Percentiles rank a stretch among this genome's conserved stretches.
Conservation (phyloP, 2,888 invertebrate genomes). For the Caenorhabditis uteleia region DNA sequence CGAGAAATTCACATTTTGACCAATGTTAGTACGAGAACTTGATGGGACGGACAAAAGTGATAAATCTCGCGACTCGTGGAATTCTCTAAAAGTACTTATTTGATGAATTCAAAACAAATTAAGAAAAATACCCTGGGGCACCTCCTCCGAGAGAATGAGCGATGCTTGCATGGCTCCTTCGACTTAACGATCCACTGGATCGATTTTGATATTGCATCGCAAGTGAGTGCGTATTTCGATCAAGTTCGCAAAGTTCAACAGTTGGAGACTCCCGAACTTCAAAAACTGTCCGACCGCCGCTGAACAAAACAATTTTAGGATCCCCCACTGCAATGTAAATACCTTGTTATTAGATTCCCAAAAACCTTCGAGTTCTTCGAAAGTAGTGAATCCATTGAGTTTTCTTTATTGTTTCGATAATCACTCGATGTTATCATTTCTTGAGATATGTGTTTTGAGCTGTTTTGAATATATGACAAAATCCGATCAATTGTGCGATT, state of each 20-base stretch:
- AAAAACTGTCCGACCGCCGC: conserved; percentile 29
- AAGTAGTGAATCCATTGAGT: conserved; percentile 19
- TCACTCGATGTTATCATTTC: conserved; percentile 1
- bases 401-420: conserved; percentile 9
- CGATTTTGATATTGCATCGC: conserved; percentile 50
- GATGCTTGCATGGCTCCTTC: conserved; percentile 39
- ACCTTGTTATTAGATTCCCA: conserved; percentile 23
- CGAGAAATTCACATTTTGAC: background rate
- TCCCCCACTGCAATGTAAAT: background rate
- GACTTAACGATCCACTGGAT: conserved; percentile 35
- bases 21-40: conserved; percentile 20
- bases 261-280: conserved; percentile 32
- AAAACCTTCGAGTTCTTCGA: conserved; percentile 29
- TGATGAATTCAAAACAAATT: background rate
- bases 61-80: conserved; percentile 28
- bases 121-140: conserved; percentile 14
- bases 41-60: conserved; percentile 32
- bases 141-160: conserved; percentile 19
- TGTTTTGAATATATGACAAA: conserved; percentile 12
- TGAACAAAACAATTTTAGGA: background rate
- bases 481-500: conserved; percentile 27
- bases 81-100: conserved; percentile 5
- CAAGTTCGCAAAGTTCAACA: conserved; percentile 34
- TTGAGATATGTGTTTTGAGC: conserved; percentile 3
- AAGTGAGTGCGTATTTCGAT: conserved; percentile 42